A percentile compares a stretch with the other conserved stretches of the same genome.
phyloP scores from a whole-genome alignment of 2,888 invertebrate species.

The Rhamnusium bicolor region DNA sequence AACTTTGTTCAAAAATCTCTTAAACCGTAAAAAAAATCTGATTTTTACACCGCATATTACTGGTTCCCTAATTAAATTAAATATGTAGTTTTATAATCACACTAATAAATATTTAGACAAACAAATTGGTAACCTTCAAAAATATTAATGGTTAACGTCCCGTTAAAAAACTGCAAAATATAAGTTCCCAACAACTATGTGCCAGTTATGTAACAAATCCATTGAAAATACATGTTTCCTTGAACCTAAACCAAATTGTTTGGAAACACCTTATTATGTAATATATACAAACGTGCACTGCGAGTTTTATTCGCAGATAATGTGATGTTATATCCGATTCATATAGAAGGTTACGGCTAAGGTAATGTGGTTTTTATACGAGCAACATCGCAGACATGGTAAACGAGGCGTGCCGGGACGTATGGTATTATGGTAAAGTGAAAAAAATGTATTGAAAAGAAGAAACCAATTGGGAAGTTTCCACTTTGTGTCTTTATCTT shows the following conservation, averaged over 20 bases:
- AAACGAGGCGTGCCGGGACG: neutral
- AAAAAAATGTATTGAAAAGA: too few species aligned
- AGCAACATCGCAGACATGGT: neutral
- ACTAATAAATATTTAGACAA: neutral
- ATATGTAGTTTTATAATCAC: neutral
- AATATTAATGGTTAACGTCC: neutral
- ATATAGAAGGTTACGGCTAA: neutral
- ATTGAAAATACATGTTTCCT: too few species aligned
- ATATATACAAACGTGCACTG: neutral
- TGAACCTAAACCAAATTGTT: conserved; percentile 2
- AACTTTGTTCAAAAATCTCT: too few species aligned
- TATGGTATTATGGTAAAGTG: too few species aligned
- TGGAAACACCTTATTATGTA: neutral
- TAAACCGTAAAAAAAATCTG: too few species aligned
- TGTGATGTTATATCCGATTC: neutral
- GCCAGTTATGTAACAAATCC: neutral
- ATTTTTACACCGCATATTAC: too few species aligned
- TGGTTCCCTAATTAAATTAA: neutral
- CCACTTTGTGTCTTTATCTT: too few species aligned
- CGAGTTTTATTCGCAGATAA: neutral
- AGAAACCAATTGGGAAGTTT: too few species aligned
- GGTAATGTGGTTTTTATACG: too few species aligned
- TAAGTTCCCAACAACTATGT: neutral
- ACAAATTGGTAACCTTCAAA: neutral
- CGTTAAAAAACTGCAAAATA: neutral